These are phyloP conservation scores for Chouioia cunea DNA, from an alignment of 2,888 invertebrate genomes.

Conservation along the genomic window DNA sequence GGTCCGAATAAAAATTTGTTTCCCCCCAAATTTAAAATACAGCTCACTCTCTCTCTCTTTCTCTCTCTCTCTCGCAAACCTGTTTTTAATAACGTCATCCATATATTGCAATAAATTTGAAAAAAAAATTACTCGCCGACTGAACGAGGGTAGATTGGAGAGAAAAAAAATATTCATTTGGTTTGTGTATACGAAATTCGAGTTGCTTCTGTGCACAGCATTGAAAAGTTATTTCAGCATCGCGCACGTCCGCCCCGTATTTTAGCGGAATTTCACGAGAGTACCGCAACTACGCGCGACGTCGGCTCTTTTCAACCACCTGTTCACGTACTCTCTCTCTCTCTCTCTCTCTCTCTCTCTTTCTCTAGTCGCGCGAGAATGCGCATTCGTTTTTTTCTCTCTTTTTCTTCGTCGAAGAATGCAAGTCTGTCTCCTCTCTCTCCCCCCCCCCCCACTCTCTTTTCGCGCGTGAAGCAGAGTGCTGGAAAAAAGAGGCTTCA, in stretches of 20 bases:
- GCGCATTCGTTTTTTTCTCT: background rate
- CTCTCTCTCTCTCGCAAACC: too few relatives aligned
- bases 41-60: too few relatives aligned
- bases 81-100: too few relatives aligned
- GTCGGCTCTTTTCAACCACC: too few relatives aligned
- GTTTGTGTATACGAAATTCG: background rate
- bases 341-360: constrained; percentile 14
- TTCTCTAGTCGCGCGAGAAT: background rate
- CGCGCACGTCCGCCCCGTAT: too few relatives aligned
- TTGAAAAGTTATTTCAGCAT: too few relatives aligned
- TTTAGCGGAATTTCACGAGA: too few relatives aligned
- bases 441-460: constrained; percentile 5
- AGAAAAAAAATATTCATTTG: background rate
- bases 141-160: background rate
- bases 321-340: constrained; percentile 6
- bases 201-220: background rate
- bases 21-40: too few relatives aligned
- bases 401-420: constrained; percentile 12
- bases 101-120: too few relatives aligned
- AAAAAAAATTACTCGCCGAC: too few relatives aligned
- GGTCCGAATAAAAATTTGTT: too few relatives aligned
- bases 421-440: background rate
- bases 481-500: constrained; percentile 17
- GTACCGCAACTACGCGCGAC: too few relatives aligned
- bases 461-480: background rate